Evolutionary conservation across 2,888 invertebrate genomes (phyloP).

Genomic region (Ceramica pisi): DNA sequence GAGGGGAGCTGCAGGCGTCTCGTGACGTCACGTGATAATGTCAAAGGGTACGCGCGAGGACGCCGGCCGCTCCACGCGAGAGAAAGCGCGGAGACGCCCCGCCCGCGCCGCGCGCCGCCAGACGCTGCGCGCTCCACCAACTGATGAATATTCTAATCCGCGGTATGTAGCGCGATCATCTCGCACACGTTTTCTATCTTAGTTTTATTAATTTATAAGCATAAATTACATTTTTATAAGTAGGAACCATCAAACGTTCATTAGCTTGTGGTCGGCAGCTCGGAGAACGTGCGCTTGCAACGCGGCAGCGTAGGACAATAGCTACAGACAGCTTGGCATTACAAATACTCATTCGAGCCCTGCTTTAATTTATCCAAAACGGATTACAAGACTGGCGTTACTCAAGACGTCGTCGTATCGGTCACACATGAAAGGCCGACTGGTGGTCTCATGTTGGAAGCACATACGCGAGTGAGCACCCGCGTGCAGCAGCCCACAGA

Average conservation of each 20-base stretch:
- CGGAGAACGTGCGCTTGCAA: too few species aligned
- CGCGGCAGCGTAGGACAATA: too few species aligned
- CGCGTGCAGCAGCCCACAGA: too few species aligned
- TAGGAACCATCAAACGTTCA: too few species aligned
- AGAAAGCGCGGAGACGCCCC: slow-evolving; percentile 37
- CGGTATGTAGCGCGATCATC: slow-evolving; percentile 28
- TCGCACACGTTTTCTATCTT: slow-evolving; percentile 24
- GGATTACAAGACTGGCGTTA: too few species aligned
- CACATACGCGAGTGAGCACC: too few species aligned
- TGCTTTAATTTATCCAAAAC: neutral
- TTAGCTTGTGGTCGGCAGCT: too few species aligned
- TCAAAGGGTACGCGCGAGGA: slow-evolving; percentile 36
- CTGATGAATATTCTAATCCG: slow-evolving; percentile 47
- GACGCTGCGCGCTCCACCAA: neutral
- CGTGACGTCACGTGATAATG: slow-evolving; percentile 31
- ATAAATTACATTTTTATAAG: neutral
- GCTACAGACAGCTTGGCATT: too few species aligned
- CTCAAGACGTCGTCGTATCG: too few species aligned
- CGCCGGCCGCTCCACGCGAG: slow-evolving; percentile 1
- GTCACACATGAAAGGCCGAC: too few species aligned
- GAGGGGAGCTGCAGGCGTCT: too few species aligned
- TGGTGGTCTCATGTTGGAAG: too few species aligned
- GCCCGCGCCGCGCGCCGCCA: neutral
- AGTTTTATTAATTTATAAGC: neutral
- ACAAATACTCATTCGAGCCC: neutral